Evolutionary conservation across 1,140 invertebrate species (phyloP).

Genomic region (Ruditapes philippinarum): DNA sequence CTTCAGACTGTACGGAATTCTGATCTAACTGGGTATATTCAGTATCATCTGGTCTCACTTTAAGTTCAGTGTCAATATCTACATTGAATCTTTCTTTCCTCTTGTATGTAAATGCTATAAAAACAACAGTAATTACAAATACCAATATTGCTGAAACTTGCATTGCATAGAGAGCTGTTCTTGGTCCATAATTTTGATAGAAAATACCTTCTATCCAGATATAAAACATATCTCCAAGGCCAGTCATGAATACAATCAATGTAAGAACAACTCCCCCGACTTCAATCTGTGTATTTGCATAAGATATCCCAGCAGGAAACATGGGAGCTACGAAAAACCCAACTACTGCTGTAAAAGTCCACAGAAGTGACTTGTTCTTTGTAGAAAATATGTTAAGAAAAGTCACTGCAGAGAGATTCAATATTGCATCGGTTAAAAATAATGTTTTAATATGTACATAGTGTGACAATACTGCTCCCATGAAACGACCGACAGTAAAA

Average conservation of each 20-base stretch:
- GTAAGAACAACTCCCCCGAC: constrained; percentile 51
- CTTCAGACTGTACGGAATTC: neutral
- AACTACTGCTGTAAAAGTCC: constrained; percentile 43
- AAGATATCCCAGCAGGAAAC: constrained; percentile 55
- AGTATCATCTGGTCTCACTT: neutral
- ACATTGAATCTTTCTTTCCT: constrained; percentile 7
- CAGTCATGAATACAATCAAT: constrained; percentile 33
- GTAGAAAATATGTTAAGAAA: constrained; percentile 53
- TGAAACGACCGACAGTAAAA: constrained; percentile 54
- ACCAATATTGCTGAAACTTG: constrained; percentile 31
- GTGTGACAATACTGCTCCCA: constrained; percentile 46
- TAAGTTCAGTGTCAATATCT: neutral
- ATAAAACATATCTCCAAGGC: constrained; percentile 42
- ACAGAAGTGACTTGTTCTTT: constrained; percentile 27
- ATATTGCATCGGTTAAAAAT: constrained; percentile 21
- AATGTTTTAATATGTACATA: constrained; percentile 42
- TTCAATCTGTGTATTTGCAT: constrained; percentile 55
- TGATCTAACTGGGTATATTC: neutral
- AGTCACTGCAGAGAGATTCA: constrained; percentile 38
- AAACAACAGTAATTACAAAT: constrained; percentile 38
- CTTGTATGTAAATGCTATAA: constrained; percentile 8
- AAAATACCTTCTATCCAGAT: constrained; percentile 53
- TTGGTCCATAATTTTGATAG: constrained; percentile 50
- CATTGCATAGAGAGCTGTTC: constrained; percentile 40
- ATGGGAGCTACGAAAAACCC: constrained; percentile 58